These are phyloP conservation scores for Coryphaenoides rupestris DNA, from an alignment of 2,113 vertebrate genomes.

Conservation along the genomic window DNA sequence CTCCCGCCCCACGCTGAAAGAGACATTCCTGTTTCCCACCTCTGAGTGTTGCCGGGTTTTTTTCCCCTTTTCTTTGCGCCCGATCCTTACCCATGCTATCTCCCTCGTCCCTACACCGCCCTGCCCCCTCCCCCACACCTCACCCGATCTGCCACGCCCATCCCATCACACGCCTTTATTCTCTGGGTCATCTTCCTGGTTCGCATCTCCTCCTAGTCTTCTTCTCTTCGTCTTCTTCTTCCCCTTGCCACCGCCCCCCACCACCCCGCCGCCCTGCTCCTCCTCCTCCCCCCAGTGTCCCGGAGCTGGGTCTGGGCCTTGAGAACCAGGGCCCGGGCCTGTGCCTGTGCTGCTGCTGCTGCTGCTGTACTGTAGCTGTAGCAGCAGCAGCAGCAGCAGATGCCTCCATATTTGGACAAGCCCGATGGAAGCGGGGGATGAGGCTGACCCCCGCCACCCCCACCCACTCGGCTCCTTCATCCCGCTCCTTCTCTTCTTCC, in stretches of 20 bases:
- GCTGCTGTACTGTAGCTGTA: too few species aligned
- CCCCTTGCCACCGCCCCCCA: background rate
- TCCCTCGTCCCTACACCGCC: too few species aligned
- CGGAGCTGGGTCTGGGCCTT: constrained; percentile 54
- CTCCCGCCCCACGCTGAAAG: too few species aligned
- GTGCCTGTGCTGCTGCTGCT: constrained; percentile 33
- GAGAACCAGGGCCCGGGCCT: constrained; percentile 32
- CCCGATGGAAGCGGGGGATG: constrained; percentile 57
- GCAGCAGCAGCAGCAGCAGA: too few species aligned
- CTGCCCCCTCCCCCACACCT: too few species aligned
- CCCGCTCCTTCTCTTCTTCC: constrained; percentile 8
- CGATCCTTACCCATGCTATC: too few species aligned
- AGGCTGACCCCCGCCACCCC: constrained; percentile 40
- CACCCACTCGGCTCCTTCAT: constrained; percentile 22
- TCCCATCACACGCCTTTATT: too few species aligned
- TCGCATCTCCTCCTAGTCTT: background rate
- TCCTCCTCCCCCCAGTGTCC: constrained; percentile 36
- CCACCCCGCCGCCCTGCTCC: constrained; percentile 13
- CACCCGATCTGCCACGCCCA: too few species aligned
- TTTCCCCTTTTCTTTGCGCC: too few species aligned
- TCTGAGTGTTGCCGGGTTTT: too few species aligned
- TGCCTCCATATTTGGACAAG: constrained; percentile 73
- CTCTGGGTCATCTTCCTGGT: too few species aligned
- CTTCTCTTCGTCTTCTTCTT: background rate
- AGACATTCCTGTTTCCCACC: too few species aligned